Percentiles rank a stretch among this genome's conserved stretches.
phyloP scores from a whole-genome alignment of 2,113 vertebrate species.

The Rhea pennata region DNA sequence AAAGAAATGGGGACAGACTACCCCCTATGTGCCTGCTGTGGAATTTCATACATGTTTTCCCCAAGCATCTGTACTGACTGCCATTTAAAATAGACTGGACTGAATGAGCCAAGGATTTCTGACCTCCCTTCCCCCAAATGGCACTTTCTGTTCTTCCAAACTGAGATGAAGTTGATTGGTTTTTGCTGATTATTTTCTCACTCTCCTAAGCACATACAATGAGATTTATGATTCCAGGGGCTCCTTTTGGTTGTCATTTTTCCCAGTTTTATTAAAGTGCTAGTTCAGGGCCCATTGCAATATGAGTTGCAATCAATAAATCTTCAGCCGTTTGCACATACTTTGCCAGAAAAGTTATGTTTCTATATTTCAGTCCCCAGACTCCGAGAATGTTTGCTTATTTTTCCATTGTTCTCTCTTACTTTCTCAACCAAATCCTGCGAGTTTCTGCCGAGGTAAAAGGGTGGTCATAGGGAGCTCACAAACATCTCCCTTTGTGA shows the following conservation, averaged over 20 bases:
- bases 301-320: constrained; percentile 39
- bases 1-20: constrained; percentile 39
- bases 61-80: constrained; percentile 31
- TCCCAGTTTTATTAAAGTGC: background rate
- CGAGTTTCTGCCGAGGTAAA: background rate
- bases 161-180: background rate
- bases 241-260: constrained; percentile 19
- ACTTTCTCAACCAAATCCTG: background rate
- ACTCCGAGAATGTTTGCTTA: background rate
- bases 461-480: background rate
- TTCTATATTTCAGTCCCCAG: background rate
- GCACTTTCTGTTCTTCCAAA: constrained; percentile 7
- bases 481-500: background rate
- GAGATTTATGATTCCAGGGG: constrained; percentile 19
- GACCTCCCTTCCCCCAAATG: background rate
- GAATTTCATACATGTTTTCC: constrained; percentile 49
- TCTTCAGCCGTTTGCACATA: constrained; percentile 4
- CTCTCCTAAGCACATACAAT: background rate
- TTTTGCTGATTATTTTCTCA: constrained; percentile 22
- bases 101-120: background rate
- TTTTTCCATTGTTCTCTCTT: background rate
- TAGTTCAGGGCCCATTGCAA: constrained; percentile 17
- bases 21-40: constrained; percentile 34
- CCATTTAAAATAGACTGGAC: background rate
- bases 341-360: constrained; percentile 16